Evolutionary conservation across 2,797 vertebrate species (phyloP).

Genomic region (Neosilurus mollespiculum): DNA sequence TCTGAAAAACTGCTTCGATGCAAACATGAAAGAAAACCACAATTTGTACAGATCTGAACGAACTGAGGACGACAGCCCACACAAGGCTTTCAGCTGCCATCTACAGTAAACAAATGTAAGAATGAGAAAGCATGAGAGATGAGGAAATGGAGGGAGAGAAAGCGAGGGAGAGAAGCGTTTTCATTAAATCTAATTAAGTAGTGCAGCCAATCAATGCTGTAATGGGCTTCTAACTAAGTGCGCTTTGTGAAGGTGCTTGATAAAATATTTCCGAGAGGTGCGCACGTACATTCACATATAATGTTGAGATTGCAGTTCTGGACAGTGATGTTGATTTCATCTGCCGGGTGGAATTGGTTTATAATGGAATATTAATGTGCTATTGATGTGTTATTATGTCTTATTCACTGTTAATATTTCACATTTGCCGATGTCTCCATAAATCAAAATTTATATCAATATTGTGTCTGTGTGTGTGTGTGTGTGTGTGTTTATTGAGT

Average conservation of each 20-base stretch:
- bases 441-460: conserved; percentile 2
- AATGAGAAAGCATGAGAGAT: not conserved
- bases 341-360: not conserved
- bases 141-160: conserved; percentile 1
- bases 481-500: conserved; percentile 1
- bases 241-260: conserved; percentile 10
- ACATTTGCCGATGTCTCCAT: conserved; percentile 2
- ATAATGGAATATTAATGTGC: conserved; percentile 8
- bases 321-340: not conserved
- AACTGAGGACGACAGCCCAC: not conserved
- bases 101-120: not conserved
- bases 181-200: conserved; percentile 41
- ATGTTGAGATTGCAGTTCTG: not conserved
- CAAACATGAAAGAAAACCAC: not conserved
- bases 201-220: conserved; percentile 5
- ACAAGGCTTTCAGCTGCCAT: not conserved
- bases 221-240: conserved; percentile 23
- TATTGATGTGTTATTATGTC: conserved; percentile 22
- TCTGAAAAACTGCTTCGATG: not conserved
- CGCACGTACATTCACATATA: not conserved
- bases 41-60: not conserved
- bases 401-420: conserved; percentile 18
- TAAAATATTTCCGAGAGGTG: conserved; percentile 7
- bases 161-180: not conserved
- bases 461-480: not conserved